Conservation (phyloP, 2,797 vertebrate species). For the Petrocephalus schoutedeni region DNA sequence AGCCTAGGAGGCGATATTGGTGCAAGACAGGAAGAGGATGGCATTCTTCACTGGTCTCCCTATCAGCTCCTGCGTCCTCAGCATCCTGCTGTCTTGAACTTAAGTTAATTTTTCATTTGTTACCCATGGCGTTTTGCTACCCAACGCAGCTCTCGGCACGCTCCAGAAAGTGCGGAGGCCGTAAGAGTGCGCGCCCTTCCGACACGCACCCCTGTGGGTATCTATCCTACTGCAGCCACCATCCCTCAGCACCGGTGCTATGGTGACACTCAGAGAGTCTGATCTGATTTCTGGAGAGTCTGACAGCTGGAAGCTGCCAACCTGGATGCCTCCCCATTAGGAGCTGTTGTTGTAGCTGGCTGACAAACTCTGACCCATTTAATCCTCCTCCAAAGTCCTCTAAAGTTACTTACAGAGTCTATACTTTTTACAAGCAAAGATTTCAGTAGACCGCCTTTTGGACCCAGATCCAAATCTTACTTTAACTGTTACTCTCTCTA, state of each 20-base stretch:
- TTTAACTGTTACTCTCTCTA: background rate
- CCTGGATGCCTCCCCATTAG: background rate
- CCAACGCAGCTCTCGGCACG: background rate
- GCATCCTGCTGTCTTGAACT: background rate
- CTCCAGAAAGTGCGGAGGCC: background rate
- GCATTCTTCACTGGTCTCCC: conserved; percentile 57
- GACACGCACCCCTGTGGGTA: background rate
- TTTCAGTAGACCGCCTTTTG: background rate
- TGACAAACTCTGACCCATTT: conserved; percentile 9
- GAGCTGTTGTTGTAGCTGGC: background rate
- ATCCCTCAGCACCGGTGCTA: background rate
- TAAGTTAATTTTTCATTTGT: background rate
- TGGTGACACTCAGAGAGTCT: background rate
- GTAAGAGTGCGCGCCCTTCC: background rate
- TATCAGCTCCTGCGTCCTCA: conserved; percentile 45
- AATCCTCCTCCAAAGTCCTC: background rate
- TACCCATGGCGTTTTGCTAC: background rate
- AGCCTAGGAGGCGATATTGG: conserved; percentile 61
- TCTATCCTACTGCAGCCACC: background rate
- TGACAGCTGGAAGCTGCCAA: conserved; percentile 1
- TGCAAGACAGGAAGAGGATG: conserved; percentile 63
- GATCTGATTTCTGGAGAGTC: background rate
- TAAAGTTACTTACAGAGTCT: background rate
- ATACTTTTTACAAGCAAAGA: background rate
- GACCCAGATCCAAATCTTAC: background rate